Conservation (phyloP, 30 jellyfish, hydroid and myxozoan species). For the Hydractinia symbiolongicarpus region DNA sequence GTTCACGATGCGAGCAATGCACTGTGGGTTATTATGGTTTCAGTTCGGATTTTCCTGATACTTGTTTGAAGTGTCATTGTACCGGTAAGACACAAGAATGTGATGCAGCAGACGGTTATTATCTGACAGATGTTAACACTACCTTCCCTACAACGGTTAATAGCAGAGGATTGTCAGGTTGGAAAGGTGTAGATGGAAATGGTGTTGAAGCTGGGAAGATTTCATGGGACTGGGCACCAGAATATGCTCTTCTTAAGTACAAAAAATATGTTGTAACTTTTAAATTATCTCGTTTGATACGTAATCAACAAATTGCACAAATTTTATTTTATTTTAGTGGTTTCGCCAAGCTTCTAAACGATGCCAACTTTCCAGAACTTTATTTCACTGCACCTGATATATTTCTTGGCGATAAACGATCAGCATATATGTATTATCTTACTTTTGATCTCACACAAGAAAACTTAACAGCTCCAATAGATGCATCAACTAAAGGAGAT, state of each 20-base stretch:
- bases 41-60: conserved; percentile 54
- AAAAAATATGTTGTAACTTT: neutral
- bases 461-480: conserved; percentile 34
- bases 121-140: conserved; percentile 46
- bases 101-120: conserved; percentile 63
- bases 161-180: conserved; percentile 54
- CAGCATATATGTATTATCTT: conserved; percentile 65
- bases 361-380: conserved; percentile 30
- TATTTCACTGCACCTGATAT: conserved; percentile 77
- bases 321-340: conserved; percentile 47
- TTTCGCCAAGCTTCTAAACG: conserved; percentile 44
- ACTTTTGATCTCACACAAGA: conserved; percentile 69
- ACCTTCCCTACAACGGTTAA: conserved; percentile 39
- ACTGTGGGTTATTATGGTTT: conserved; percentile 73
- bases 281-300: neutral
- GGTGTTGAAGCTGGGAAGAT: conserved; percentile 45
- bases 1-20: conserved; percentile 63
- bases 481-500: conserved; percentile 60
- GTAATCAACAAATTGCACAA: neutral
- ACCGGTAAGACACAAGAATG: conserved; percentile 74
- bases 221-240: conserved; percentile 61
- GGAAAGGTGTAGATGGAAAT: conserved; percentile 61
- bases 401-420: conserved; percentile 83
- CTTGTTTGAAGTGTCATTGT: conserved; percentile 83
- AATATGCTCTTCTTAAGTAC: conserved; percentile 45